Evolutionary conservation across 2,888 invertebrate genomes (phyloP).

Genomic region (Eupithecia insigniata): DNA sequence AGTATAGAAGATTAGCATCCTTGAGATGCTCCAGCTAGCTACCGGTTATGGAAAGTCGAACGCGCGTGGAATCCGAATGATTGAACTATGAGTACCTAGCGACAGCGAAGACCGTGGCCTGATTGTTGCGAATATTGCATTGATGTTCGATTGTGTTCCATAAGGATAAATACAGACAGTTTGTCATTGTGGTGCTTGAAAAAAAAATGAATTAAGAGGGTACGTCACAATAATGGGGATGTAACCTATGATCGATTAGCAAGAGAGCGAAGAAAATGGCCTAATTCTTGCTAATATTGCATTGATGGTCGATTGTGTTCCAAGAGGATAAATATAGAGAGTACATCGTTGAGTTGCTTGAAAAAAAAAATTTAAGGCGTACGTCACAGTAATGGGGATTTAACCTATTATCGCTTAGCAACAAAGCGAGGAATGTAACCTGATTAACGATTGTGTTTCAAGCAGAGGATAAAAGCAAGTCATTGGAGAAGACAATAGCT

Average conservation of each 20-base stretch:
- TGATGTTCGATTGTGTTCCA: constrained; percentile 3
- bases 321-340: not conserved
- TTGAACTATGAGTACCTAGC: constrained; percentile 9
- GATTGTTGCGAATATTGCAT: constrained; percentile 19
- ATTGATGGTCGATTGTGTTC: constrained; percentile 13
- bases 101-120: constrained; percentile 26
- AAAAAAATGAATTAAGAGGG: not conserved
- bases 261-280: constrained; percentile 18
- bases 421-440: constrained; percentile 18
- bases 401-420: constrained; percentile 7
- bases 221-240: not conserved
- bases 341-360: not conserved
- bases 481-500: too few relatives aligned
- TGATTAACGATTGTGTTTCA: constrained; percentile 10
- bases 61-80: constrained; percentile 16
- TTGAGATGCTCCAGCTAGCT: not conserved
- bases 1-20: not conserved
- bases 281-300: constrained; percentile 21
- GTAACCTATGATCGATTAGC: constrained; percentile 4
- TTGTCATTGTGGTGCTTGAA: not conserved
- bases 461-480: not conserved
- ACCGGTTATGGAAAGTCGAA: constrained; percentile 12
- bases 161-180: not conserved
- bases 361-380: not conserved
- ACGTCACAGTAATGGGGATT: not conserved